These are phyloP conservation scores for Pseudorhombus dupliciocellatus DNA, from an alignment of 2,113 vertebrate genomes.

Conservation along the genomic window DNA sequence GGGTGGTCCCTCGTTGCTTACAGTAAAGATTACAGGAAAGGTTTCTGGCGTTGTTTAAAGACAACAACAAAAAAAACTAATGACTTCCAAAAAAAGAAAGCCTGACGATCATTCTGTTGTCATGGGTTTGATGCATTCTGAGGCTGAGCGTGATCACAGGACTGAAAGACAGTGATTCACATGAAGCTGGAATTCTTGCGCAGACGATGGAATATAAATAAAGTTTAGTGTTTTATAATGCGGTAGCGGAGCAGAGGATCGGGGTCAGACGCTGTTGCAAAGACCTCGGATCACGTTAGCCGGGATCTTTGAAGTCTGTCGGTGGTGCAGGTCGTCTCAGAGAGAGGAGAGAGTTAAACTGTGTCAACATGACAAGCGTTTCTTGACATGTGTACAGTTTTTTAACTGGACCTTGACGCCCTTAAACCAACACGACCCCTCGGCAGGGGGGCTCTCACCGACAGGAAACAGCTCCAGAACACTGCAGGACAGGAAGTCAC, in stretches of 20 bases:
- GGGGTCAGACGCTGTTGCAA: neutral
- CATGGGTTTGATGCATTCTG: neutral
- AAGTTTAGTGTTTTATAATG: conserved; percentile 4
- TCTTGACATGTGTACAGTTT: conserved; percentile 67
- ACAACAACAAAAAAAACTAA: conserved; percentile 18
- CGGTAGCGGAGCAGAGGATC: neutral
- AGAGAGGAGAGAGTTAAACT: conserved; percentile 44
- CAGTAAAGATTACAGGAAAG: conserved; percentile 38
- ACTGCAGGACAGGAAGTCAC: conserved; percentile 74
- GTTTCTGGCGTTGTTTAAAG: conserved; percentile 17
- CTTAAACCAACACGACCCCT: conserved; percentile 63
- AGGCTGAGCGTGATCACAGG: neutral
- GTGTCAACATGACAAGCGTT: conserved; percentile 45
- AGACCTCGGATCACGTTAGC: conserved; percentile 6
- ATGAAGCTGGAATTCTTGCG: neutral
- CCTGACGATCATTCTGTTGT: neutral
- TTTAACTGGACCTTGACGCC: conserved; percentile 61
- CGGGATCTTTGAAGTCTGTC: conserved; percentile 22
- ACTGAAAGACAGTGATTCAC: neutral
- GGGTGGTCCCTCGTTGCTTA: conserved; percentile 67
- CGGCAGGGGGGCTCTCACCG: conserved; percentile 62
- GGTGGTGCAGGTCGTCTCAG: neutral
- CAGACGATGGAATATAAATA: conserved; percentile 12
- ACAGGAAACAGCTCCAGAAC: conserved; percentile 72
- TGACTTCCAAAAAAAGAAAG: neutral